phyloP scores from a whole-genome alignment of 2,797 vertebrate species.

The Cygnus olor region DNA sequence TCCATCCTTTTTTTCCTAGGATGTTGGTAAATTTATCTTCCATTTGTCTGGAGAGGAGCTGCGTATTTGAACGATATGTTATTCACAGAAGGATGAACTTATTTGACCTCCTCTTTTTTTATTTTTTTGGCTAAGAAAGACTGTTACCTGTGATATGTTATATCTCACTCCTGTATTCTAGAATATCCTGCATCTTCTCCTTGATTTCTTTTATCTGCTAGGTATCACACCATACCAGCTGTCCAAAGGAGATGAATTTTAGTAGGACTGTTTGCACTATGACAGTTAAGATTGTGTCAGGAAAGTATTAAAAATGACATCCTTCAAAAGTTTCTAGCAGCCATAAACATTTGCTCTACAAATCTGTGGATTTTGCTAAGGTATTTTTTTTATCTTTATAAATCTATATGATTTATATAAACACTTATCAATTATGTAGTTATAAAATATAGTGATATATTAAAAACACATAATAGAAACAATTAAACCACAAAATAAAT shows the following conservation, averaged over 20 bases:
- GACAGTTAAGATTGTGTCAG: slow-evolving; percentile 1
- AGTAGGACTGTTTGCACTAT: neutral
- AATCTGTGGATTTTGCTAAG: neutral
- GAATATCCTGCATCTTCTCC: neutral
- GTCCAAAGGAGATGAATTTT: slow-evolving; percentile 21
- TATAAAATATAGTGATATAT: neutral
- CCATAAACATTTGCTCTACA: neutral
- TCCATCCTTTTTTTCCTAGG: neutral
- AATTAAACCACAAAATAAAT: neutral
- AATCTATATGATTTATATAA: neutral
- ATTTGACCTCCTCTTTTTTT: neutral
- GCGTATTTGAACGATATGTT: neutral
- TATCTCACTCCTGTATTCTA: neutral
- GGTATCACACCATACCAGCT: neutral
- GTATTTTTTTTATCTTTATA: neutral
- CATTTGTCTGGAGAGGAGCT: neutral
- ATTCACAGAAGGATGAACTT: neutral
- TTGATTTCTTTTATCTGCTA: slow-evolving; percentile 25
- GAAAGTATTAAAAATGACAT: neutral
- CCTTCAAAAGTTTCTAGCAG: neutral
- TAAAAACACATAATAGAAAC: neutral
- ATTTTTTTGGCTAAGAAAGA: neutral
- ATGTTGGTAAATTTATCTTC: slow-evolving; percentile 4
- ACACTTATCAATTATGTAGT: neutral
- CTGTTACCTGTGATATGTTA: neutral